Conservation (phyloP, 2,888 invertebrate genomes). For the Scaptomyza cyrtandrae region DNA sequence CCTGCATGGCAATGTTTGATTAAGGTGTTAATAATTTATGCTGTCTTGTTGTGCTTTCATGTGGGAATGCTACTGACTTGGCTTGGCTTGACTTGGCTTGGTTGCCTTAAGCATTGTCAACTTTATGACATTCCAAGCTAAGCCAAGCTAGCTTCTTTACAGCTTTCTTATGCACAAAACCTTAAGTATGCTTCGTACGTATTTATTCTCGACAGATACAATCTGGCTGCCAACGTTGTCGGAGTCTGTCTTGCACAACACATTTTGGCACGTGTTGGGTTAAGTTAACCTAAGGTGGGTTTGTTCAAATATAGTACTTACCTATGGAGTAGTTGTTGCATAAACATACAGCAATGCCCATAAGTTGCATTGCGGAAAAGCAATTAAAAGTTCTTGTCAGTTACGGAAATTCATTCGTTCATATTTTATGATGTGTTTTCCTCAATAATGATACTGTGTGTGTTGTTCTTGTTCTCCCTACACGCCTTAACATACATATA, state of each 20-base stretch:
- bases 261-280: slow-evolving; percentile 32
- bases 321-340: slow-evolving; percentile 25
- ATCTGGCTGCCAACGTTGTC: slow-evolving; percentile 30
- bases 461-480: not conserved
- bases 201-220: slow-evolving; percentile 44
- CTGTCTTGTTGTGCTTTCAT: slow-evolving; percentile 46
- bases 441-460: slow-evolving; percentile 43
- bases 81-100: not conserved
- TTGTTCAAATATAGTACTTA: slow-evolving; percentile 35
- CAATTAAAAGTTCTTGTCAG: slow-evolving; percentile 73
- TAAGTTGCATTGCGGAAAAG: slow-evolving; percentile 72
- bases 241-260: slow-evolving; percentile 29
- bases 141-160: slow-evolving; percentile 41
- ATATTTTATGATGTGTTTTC: slow-evolving; percentile 66
- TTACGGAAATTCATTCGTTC: slow-evolving; percentile 69
- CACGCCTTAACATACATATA: not conserved
- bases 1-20: slow-evolving; percentile 52
- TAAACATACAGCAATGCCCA: slow-evolving; percentile 9
- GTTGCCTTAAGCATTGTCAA: slow-evolving; percentile 63
- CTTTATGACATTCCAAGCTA: slow-evolving; percentile 67
- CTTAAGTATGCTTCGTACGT: slow-evolving; percentile 6
- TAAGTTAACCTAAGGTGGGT: slow-evolving; percentile 4
- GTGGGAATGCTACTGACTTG: slow-evolving; percentile 1
- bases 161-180: slow-evolving; percentile 61
- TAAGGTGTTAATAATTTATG: slow-evolving; percentile 74